Evolutionary conservation across 2,797 vertebrate genomes (phyloP), one percentile per base, ranked within the genome.

Genomic region (Poecilia wingei): DNA sequence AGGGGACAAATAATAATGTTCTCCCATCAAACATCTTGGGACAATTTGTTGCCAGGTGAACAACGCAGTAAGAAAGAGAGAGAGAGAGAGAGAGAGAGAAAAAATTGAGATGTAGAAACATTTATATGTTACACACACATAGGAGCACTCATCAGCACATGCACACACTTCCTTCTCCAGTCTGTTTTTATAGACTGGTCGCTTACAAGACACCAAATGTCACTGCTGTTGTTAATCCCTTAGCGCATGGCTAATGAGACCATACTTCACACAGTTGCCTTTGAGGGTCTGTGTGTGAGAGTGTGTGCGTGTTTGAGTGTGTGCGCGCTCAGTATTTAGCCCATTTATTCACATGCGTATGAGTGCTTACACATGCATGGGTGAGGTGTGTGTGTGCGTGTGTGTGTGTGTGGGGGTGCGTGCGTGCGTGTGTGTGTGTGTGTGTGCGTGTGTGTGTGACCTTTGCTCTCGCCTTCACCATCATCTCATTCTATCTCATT

Each of bases 401-500:
- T 79, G 49, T 68, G 66, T 74, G 82, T 77, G 64, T 55, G 31
- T 79, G 75, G 85, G 76, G 82, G 80, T 82, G 75, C 75, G 77
- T 79, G 90, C 74, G 79, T 78, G 70, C 87, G 90, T 0, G 51
- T 79, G 49, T 68, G 66, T 74, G 78, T 68, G 82, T 77, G 64
- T 55, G 31, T 80, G 75, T 86, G 76, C 82, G 80, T 82, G 75
- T 76, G 77, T 79, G 79, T 80, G 71, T 89, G 91, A 92, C 88
- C 91, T 86, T 88, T 91, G 84, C 90, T 92, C 89, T 93, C 91
- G 91, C 75, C 91, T 88, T 92, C 89, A 88, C 90, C 92, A 88
- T 93, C 97, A 95, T 96, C 96, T 97, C 96, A 97, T 97, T 97
- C 96, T 94, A 95, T 96, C 97, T 99, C 98, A 99, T 99, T 99